A percentile compares a stretch with the other conserved stretches of the same genome.
Conservation (phyloP, 2,888 invertebrate species). For the Ectemnius cavifrons region DNA sequence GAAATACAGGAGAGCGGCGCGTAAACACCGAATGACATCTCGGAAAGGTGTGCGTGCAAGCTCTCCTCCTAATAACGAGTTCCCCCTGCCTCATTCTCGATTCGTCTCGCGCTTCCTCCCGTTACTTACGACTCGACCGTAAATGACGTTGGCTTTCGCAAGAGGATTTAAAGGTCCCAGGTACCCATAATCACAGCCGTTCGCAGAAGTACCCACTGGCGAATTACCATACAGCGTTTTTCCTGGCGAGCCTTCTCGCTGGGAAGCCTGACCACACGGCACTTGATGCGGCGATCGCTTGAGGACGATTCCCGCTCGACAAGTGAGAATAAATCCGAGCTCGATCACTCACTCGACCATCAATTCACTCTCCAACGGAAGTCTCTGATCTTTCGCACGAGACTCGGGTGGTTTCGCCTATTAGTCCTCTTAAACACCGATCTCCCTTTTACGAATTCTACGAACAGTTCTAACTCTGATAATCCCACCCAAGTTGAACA, state of each 20-base stretch:
- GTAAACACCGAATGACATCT: too few relatives aligned
- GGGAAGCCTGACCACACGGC: not conserved
- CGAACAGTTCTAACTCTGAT: too few relatives aligned
- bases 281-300: not conserved
- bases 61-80: conserved; percentile 53
- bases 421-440: not conserved
- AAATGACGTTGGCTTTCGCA: conserved; percentile 61
- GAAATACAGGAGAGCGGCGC: too few relatives aligned
- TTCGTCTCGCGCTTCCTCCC: conserved; percentile 64
- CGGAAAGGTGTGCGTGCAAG: too few relatives aligned
- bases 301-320: not conserved
- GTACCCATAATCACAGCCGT: conserved; percentile 58
- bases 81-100: conserved; percentile 60
- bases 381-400: too few relatives aligned
- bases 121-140: conserved; percentile 61
- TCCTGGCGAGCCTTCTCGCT: conserved; percentile 21
- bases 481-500: too few relatives aligned
- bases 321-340: too few relatives aligned
- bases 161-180: conserved; percentile 64
- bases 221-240: conserved; percentile 52
- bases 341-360: too few relatives aligned
- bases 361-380: too few relatives aligned
- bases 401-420: not conserved
- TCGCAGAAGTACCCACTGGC: conserved; percentile 45
- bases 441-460: too few relatives aligned